A percentile compares a stretch with the other conserved stretches of the same genome.
Conservation (phyloP, 2,797 vertebrate genomes). For the Galaxias olidus region DNA sequence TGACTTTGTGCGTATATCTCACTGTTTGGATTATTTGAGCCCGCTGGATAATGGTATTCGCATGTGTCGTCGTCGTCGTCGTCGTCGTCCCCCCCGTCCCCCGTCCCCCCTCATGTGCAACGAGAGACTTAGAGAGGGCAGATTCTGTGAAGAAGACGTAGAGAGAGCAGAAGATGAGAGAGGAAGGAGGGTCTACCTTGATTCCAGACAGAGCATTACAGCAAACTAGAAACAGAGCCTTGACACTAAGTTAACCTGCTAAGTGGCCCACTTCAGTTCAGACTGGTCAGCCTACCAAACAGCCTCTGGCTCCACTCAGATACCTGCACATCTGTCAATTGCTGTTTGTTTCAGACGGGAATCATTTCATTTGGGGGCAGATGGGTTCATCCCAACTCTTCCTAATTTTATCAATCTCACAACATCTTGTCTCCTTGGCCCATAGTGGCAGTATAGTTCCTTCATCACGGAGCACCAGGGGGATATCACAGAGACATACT, state of each 20-base stretch:
- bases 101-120: neutral
- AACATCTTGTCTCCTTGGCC: slow-evolving; percentile 4
- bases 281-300: slow-evolving; percentile 5
- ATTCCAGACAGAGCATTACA: slow-evolving; percentile 9
- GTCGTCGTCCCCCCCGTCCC: too few species aligned
- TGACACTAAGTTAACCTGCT: slow-evolving; percentile 1
- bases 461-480: neutral
- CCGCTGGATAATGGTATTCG: too few species aligned
- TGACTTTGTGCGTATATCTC: too few species aligned
- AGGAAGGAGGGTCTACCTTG: neutral
- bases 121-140: neutral
- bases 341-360: slow-evolving; percentile 40
- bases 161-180: neutral
- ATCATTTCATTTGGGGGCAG: slow-evolving; percentile 31
- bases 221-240: slow-evolving; percentile 9
- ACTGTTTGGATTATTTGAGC: too few species aligned
- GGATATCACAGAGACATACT: neutral
- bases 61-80: too few species aligned
- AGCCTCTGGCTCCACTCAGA: slow-evolving; percentile 31
- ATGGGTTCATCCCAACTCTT: neutral
- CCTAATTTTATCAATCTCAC: slow-evolving; percentile 18
- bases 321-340: slow-evolving; percentile 35
- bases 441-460: neutral
- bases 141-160: slow-evolving; percentile 2
- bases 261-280: neutral